Evolutionary conservation across 2,888 invertebrate genomes (phyloP).

Genomic region (Drosophila ezoana): DNA sequence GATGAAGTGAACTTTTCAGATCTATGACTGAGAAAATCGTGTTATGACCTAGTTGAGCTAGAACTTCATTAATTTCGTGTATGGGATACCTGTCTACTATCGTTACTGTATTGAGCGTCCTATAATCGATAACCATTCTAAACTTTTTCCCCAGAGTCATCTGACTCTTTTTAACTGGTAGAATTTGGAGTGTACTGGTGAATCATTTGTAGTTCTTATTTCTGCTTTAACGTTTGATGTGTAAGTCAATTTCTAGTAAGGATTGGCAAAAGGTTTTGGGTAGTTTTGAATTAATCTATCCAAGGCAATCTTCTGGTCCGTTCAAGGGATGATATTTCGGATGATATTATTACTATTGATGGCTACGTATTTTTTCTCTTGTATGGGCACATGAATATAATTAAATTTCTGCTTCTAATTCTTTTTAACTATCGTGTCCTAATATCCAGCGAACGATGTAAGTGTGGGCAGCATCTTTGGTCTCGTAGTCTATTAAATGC

Average conservation of each 20-base stretch:
- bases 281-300: not conserved
- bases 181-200: not conserved
- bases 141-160: no score
- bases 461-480: not conserved
- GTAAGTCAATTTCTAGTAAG: not conserved
- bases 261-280: not conserved
- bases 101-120: not conserved
- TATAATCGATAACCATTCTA: no score
- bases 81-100: not conserved
- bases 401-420: no score
- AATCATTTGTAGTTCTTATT: no score
- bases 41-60: conserved; percentile 6
- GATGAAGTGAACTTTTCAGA: not conserved
- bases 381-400: not conserved
- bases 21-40: conserved; percentile 1
- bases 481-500: not conserved
- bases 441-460: not conserved
- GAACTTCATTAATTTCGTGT: not conserved
- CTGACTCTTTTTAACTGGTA: not conserved
- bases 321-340: not conserved
- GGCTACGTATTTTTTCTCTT: conserved; percentile 4
- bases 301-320: not conserved
- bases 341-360: not conserved
- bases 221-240: no score
- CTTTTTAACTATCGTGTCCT: not conserved